Percentiles rank a stretch among this genome's conserved stretches.
These are phyloP conservation scores for Cantharis lateralis DNA, from an alignment of 2,888 invertebrate genomes.

Conservation along the genomic window DNA sequence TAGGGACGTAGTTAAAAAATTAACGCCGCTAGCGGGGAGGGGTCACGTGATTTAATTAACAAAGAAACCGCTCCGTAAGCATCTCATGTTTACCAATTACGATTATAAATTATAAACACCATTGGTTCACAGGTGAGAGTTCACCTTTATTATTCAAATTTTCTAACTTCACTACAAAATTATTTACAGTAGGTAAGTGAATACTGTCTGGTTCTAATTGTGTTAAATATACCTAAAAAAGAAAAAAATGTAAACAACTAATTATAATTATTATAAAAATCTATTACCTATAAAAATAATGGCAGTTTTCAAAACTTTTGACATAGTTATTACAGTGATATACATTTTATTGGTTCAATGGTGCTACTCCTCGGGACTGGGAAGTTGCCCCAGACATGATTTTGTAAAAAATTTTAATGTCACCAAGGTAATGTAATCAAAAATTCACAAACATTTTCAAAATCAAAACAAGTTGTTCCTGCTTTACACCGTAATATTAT, in stretches of 20 bases:
- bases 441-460: no score
- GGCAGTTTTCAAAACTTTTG: constrained; percentile 29
- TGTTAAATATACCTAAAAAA: constrained; percentile 2
- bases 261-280: neutral
- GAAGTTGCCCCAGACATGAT: constrained; percentile 70
- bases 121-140: constrained; percentile 20
- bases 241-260: constrained; percentile 21
- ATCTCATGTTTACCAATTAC: constrained; percentile 22
- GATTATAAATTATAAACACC: constrained; percentile 20
- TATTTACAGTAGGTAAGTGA: constrained; percentile 1
- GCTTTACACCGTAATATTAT: no score
- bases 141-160: constrained; percentile 28
- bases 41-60: neutral
- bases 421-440: constrained; percentile 61
- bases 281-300: constrained; percentile 12
- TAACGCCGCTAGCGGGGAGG: neutral
- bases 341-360: constrained; percentile 27
- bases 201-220: constrained; percentile 7
- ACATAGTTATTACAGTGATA: constrained; percentile 28
- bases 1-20: neutral
- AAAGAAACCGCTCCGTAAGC: constrained; percentile 13
- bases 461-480: no score
- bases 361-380: constrained; percentile 60
- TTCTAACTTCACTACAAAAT: neutral
- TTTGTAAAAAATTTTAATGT: constrained; percentile 69